A percentile compares a stretch with the other conserved stretches of the same genome.
Conservation (phyloP, 2,113 vertebrate genomes). For the Chlamydotis undulata region DNA sequence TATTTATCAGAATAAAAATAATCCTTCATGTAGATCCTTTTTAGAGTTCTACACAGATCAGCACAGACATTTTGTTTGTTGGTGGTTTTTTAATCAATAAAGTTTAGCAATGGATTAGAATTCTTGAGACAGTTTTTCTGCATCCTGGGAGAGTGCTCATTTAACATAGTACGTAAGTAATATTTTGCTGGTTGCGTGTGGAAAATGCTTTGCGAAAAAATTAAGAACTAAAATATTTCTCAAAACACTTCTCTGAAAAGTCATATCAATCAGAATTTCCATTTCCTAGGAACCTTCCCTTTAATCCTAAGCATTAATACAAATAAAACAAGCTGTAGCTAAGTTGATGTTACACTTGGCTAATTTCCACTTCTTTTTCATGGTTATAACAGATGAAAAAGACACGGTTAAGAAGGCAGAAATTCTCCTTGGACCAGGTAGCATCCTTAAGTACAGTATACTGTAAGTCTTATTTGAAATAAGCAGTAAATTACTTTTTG, state of each 20-base stretch:
- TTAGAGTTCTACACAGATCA: background rate
- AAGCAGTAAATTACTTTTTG: background rate
- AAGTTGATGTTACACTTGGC: background rate
- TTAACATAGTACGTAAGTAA: background rate
- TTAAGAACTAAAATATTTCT: background rate
- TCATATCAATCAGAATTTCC: background rate
- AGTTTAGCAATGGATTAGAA: background rate
- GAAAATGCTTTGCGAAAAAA: background rate
- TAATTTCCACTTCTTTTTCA: background rate
- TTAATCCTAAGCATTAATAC: background rate
- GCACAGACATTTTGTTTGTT: background rate
- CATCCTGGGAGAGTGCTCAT: background rate
- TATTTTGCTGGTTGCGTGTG: background rate
- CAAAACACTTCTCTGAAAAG: background rate
- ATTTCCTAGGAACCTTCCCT: background rate
- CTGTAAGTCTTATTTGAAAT: background rate
- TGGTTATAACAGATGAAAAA: background rate
- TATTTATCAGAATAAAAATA: conserved; percentile 21
- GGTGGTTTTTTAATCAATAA: background rate
- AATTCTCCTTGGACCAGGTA: background rate
- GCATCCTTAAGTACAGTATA: background rate
- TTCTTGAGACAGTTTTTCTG: background rate
- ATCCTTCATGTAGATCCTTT: background rate
- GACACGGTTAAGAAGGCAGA: background rate
- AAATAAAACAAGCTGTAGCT: background rate